A percentile compares a stretch with the other conserved stretches of the same genome.
phyloP scores from a whole-genome alignment of 2,113 vertebrate genomes.

The Mormyrus lacerda region DNA sequence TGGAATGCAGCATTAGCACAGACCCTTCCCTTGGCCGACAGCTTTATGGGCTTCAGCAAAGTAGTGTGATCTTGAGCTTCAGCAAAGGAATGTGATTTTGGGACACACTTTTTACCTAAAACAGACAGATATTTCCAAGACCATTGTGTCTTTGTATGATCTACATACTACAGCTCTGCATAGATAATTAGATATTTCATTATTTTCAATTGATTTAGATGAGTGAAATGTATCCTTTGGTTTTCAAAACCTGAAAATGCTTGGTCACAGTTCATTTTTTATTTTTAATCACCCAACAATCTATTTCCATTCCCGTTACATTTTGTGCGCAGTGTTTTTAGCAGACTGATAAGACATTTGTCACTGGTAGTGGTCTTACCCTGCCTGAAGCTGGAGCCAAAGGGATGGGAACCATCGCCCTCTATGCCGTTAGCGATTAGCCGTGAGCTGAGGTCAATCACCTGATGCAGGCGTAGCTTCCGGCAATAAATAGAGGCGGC shows the following conservation, averaged over 20 bases:
- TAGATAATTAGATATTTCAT: neutral
- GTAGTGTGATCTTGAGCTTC: neutral
- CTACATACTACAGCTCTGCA: neutral
- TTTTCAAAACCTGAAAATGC: neutral
- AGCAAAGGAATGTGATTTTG: neutral
- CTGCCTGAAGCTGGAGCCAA: conserved; percentile 87
- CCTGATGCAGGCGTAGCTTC: conserved; percentile 85
- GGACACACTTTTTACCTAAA: neutral
- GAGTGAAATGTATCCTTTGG: neutral
- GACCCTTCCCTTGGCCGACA: neutral
- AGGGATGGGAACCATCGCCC: conserved; percentile 50
- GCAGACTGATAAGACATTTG: neutral
- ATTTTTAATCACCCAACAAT: conserved; percentile 32
- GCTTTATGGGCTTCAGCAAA: neutral
- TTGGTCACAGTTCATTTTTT: conserved; percentile 25
- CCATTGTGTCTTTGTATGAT: neutral
- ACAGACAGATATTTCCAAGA: neutral
- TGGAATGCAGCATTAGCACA: too few species aligned
- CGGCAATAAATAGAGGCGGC: conserved; percentile 91
- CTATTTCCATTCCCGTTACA: conserved; percentile 14
- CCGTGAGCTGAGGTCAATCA: conserved; percentile 77
- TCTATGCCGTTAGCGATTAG: conserved; percentile 59
- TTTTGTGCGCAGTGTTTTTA: conserved; percentile 26
- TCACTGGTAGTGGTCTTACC: conserved; percentile 53
- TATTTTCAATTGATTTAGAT: neutral